Base-by-base conservation (phyloP, 2,888 invertebrate species). In the Netelia virgata region DNA sequence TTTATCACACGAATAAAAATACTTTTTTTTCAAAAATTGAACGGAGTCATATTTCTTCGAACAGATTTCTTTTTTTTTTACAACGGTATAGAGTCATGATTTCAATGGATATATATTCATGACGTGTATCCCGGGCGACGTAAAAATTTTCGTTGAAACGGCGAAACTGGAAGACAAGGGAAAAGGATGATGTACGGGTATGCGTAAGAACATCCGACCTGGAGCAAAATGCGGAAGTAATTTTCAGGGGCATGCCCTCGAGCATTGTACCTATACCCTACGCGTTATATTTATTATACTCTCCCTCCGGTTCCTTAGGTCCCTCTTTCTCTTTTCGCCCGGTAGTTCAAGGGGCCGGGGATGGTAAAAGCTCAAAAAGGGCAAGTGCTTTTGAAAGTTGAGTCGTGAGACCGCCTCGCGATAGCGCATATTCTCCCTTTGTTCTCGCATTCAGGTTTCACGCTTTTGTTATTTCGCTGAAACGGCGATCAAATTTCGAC, bases 211-310 rank as follows among this genome's bases (percentile, higher is more conserved):
- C 59, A 77, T 28, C 16, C 14, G 59, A 23, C 14, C 36, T 16
- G 57, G 47, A 68, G 43, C 23, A 69, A 77, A 61, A 23, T 68
- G 57, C 18, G 68, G 47, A 20, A 20, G 59, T 50, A 69, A 69
- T 69, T 77, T 77, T 59, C 59, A 68, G n/a, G 36, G 18, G 16
- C n/a, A 16, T n/a, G 61, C 47, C 77, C 69, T 20, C 61, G 61
- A 61, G 77, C 59, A 10, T 28, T 47, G 36, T 36, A 28, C 55
- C 59, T 11, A 1, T 20, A 20, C 18, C 23, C 59, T 59, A 59
- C 23, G 23, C 55, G 36, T 36, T 18, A 59, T 59, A 59, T 59
- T 11, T 23, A 59, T 23, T 23, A 59, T 36, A 14, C 8, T 2
- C 23, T 59, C 23, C 1, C 53, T 74, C 36, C 43, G 14, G 20